A percentile compares a stretch with the other conserved stretches of the same genome.
These are phyloP conservation scores for Odontamblyopus rebecca DNA, from an alignment of 2,797 vertebrate genomes.

Conservation along the genomic window DNA sequence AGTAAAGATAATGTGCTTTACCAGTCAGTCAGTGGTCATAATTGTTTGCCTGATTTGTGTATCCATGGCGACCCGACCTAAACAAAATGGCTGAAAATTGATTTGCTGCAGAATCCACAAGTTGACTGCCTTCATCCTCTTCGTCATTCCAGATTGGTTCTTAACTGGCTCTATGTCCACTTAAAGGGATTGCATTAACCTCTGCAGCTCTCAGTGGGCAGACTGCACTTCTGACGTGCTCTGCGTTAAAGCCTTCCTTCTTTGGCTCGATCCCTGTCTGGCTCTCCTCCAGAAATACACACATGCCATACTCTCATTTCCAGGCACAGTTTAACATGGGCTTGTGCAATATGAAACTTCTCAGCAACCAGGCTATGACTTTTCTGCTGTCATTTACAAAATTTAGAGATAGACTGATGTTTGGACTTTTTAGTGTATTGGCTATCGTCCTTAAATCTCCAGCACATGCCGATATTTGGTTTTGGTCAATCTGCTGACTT, in stretches of 20 bases:
- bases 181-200: constrained; percentile 71
- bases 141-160: constrained; percentile 46
- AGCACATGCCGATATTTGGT: too few relatives aligned
- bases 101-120: constrained; percentile 9
- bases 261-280: constrained; percentile 66
- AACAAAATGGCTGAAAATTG: background rate
- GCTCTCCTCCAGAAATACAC: constrained; percentile 48
- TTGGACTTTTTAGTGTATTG: too few relatives aligned
- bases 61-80: background rate
- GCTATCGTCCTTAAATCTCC: too few relatives aligned
- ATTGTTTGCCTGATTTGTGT: background rate
- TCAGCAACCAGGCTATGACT: constrained; percentile 12
- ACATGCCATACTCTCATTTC: constrained; percentile 18
- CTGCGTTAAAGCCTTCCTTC: constrained; percentile 65
- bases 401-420: background rate
- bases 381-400: constrained; percentile 15
- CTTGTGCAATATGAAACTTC: constrained; percentile 32
- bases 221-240: constrained; percentile 54
- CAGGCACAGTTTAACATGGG: constrained; percentile 33
- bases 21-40: background rate
- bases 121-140: constrained; percentile 43
- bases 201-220: constrained; percentile 56
- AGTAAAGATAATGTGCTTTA: background rate
- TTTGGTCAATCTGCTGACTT: too few relatives aligned
- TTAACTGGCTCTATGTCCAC: constrained; percentile 60